Percentiles rank a stretch among this genome's conserved stretches.
phyloP scores from a whole-genome alignment of 2,113 vertebrate species.

The Crotalus helleri region DNA sequence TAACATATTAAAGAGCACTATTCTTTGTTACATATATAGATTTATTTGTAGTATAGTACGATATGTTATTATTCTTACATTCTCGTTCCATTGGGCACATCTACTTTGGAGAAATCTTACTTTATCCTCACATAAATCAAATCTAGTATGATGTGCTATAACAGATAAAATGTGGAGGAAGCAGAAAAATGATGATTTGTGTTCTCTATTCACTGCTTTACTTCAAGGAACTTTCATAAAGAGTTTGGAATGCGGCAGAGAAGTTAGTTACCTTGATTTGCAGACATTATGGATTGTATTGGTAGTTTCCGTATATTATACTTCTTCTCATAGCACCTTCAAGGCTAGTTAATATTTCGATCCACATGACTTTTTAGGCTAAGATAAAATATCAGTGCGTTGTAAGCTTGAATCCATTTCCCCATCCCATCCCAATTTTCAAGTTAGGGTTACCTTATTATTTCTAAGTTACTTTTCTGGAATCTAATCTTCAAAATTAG shows the following conservation, averaged over 20 bases:
- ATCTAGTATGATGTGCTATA: neutral
- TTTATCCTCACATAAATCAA: neutral
- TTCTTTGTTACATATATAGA: neutral
- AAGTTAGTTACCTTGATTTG: neutral
- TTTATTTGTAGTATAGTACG: neutral
- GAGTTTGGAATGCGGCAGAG: neutral
- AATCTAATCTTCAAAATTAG: slow-evolving; percentile 7
- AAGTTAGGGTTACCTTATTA: neutral
- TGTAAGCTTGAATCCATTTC: slow-evolving; percentile 12
- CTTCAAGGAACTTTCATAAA: neutral
- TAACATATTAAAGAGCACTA: neutral
- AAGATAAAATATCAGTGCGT: slow-evolving; percentile 6
- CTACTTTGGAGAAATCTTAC: neutral
- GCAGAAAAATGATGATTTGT: neutral
- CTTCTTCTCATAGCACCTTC: neutral
- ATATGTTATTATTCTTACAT: neutral
- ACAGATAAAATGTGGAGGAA: neutral
- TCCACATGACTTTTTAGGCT: slow-evolving; percentile 13
- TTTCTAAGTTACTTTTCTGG: neutral
- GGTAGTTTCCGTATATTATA: neutral
- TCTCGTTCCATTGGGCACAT: neutral
- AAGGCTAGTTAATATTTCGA: slow-evolving; percentile 29
- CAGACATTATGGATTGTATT: neutral
- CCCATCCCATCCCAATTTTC: slow-evolving; percentile 7
- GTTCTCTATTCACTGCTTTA: neutral